Conservation (phyloP, 2,113 vertebrate genomes). For the Notarius quadriscutis region DNA sequence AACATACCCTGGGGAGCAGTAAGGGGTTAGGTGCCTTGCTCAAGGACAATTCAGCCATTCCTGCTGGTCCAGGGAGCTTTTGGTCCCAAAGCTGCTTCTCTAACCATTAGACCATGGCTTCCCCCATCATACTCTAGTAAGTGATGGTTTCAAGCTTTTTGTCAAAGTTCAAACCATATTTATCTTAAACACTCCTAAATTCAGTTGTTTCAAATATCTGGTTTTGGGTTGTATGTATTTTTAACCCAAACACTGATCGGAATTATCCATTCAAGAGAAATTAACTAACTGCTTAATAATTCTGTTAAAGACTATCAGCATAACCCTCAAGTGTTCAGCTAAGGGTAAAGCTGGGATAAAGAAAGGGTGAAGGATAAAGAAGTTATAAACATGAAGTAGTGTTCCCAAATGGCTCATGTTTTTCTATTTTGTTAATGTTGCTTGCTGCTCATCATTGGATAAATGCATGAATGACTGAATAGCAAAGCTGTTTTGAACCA, state of each 20-base stretch:
- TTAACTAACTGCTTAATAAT: background rate
- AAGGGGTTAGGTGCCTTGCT: too few species aligned
- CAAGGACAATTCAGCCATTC: too few species aligned
- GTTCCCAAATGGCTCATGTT: too few species aligned
- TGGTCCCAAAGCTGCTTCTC: too few species aligned
- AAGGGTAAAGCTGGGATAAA: background rate
- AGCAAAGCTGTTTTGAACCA: background rate
- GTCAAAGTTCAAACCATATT: background rate
- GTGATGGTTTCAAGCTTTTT: background rate
- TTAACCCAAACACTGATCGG: background rate
- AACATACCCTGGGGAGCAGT: too few species aligned
- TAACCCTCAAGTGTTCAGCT: too few species aligned
- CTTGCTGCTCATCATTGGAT: background rate
- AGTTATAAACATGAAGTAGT: background rate
- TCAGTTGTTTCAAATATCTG: background rate
- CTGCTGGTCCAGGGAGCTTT: too few species aligned
- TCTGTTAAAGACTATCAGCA: background rate
- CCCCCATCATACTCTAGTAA: background rate
- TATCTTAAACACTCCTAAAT: background rate
- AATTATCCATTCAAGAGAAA: background rate
- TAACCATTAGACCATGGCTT: too few species aligned
- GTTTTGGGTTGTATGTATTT: background rate
- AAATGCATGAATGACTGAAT: background rate
- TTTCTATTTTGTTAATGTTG: background rate
- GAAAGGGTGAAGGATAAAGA: background rate